phyloP scores from a whole-genome alignment of 2,888 invertebrate species.

The Drosophila siamana region DNA sequence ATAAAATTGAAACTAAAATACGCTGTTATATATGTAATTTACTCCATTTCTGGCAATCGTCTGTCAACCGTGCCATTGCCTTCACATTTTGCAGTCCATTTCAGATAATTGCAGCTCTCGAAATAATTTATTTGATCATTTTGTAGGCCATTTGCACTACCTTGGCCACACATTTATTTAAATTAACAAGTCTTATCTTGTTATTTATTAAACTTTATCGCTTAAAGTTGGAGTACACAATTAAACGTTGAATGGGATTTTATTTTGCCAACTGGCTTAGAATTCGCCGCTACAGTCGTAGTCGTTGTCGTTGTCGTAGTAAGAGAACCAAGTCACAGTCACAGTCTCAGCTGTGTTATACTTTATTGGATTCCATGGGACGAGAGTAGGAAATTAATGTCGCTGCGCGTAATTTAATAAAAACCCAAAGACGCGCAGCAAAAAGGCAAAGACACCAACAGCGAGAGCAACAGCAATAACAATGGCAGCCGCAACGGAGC shows the following conservation, averaged over 20 bases:
- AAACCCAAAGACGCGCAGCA: constrained; percentile 37
- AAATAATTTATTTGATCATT: constrained; percentile 2
- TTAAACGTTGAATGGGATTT: constrained; percentile 12
- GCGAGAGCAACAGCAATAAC: constrained; percentile 20
- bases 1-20: not conserved
- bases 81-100: not conserved
- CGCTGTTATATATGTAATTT: not conserved
- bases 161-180: not conserved
- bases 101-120: not conserved
- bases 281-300: constrained; percentile 36
- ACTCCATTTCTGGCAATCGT: not conserved
- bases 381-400: constrained; percentile 61
- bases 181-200: constrained; percentile 24
- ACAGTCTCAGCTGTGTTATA: constrained; percentile 49
- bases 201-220: constrained; percentile 14
- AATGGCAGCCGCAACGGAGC: constrained; percentile 35
- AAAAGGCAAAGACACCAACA: constrained; percentile 13
- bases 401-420: constrained; percentile 70
- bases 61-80: not conserved
- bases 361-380: constrained; percentile 60
- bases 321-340: no score
- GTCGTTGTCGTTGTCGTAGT: no score
- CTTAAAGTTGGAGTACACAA: constrained; percentile 19
- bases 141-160: not conserved
- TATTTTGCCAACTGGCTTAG: constrained; percentile 25